Evolutionary conservation across 1,140 invertebrate species (phyloP).

Genomic region (Penaeus japonicus): DNA sequence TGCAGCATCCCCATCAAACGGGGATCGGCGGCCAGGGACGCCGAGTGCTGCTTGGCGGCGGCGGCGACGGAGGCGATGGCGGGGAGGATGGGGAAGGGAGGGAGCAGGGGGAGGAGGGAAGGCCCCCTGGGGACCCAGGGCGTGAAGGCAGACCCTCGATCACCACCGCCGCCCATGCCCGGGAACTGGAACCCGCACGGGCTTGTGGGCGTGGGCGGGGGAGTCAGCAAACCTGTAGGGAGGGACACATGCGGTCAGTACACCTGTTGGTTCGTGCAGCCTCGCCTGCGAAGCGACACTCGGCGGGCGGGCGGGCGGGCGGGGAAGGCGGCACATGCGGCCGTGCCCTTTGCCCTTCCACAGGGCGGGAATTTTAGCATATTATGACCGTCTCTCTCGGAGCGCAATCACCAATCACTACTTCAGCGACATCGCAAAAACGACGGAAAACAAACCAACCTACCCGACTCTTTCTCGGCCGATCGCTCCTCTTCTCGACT

Average conservation of each 20-base stretch:
- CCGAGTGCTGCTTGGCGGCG: neutral
- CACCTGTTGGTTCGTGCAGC: constrained; percentile 19
- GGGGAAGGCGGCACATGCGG: too few relatives aligned
- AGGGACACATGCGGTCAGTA: constrained; percentile 6
- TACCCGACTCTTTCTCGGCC: constrained; percentile 37
- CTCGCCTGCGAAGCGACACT: neutral
- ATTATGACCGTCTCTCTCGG: too few relatives aligned
- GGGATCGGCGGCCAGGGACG: neutral
- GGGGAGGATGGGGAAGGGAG: constrained; percentile 40
- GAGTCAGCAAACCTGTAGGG: constrained; percentile 44
- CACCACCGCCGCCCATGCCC: constrained; percentile 28
- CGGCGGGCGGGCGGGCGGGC: neutral
- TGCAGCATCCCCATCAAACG: constrained; percentile 70
- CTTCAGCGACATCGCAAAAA: neutral
- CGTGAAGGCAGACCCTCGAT: constrained; percentile 42
- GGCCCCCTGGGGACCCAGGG: constrained; percentile 44
- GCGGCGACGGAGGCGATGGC: constrained; percentile 43
- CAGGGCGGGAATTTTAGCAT: too few relatives aligned
- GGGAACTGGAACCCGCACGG: constrained; percentile 49
- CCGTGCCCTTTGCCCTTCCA: neutral
- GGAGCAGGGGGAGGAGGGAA: constrained; percentile 38
- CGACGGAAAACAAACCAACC: neutral
- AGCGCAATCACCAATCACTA: too few relatives aligned
- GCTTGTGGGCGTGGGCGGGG: constrained; percentile 47
- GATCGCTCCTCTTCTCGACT: constrained; percentile 32